These are phyloP conservation scores for Athripsodes cinereus DNA, from an alignment of 2,888 invertebrate genomes.

Conservation along the genomic window DNA sequence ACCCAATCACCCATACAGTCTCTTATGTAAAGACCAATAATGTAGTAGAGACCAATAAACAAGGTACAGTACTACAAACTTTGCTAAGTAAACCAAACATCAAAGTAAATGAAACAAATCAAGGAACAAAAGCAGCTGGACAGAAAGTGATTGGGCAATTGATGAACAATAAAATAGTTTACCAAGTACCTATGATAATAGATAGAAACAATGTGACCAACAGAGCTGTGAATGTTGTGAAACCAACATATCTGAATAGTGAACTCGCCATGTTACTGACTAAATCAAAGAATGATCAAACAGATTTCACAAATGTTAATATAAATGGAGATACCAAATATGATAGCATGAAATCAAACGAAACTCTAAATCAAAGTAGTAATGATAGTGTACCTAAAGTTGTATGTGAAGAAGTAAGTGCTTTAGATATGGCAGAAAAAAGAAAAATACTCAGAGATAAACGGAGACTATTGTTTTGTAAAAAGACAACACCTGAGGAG, in stretches of 20 bases:
- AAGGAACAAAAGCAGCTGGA: neutral
- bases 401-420: slow-evolving; percentile 32
- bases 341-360: neutral
- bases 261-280: slow-evolving; percentile 23
- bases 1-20: slow-evolving; percentile 22
- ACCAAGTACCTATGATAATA: slow-evolving; percentile 42
- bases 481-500: slow-evolving; percentile 4
- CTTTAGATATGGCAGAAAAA: slow-evolving; percentile 51
- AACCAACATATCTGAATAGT: slow-evolving; percentile 21
- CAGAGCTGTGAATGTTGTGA: slow-evolving; percentile 18
- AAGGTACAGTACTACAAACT: slow-evolving; percentile 22
- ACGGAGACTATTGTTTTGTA: slow-evolving; percentile 10
- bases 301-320: neutral
- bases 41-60: slow-evolving; percentile 14
- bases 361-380: neutral
- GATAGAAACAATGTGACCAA: slow-evolving; percentile 31
- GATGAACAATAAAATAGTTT: slow-evolving; percentile 40
- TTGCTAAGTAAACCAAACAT: slow-evolving; percentile 22
- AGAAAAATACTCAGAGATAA: slow-evolving; percentile 42
- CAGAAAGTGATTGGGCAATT: slow-evolving; percentile 16
- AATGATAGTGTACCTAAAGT: slow-evolving; percentile 32
- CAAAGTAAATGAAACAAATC: slow-evolving; percentile 10
- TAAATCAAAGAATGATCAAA: slow-evolving; percentile 11
- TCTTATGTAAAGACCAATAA: slow-evolving; percentile 23
- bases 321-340: slow-evolving; percentile 2